Evolutionary conservation across 2,113 vertebrate genomes (phyloP).

Genomic region (Acrocephalus arundinaceus): DNA sequence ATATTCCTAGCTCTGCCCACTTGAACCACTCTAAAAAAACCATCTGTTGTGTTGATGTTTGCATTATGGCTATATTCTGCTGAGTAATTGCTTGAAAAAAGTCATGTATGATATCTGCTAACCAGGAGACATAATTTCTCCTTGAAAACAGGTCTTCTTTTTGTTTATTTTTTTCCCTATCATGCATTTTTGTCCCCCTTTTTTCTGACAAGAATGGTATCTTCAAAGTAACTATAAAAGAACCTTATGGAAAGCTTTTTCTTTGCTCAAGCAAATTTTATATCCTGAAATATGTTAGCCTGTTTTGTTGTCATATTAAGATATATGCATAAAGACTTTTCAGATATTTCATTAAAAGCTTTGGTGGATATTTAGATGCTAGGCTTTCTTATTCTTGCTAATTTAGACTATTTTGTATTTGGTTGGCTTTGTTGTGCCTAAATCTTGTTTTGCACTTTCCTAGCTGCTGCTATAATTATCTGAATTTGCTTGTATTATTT

Average conservation of each 20-base stretch:
- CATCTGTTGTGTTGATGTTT: neutral
- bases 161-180: neutral
- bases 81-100: constrained; percentile 7
- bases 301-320: neutral
- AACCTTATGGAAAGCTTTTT: neutral
- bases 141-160: neutral
- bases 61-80: neutral
- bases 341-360: neutral
- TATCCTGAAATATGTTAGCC: neutral
- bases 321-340: neutral
- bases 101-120: neutral
- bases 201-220: neutral
- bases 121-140: neutral
- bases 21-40: constrained; percentile 6
- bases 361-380: neutral
- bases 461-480: constrained; percentile 4
- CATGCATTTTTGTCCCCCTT: neutral
- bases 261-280: neutral
- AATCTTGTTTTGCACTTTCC: neutral
- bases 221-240: neutral
- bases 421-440: neutral
- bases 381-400: neutral
- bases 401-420: neutral
- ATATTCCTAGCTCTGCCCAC: neutral
- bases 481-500: constrained; percentile 14